Evolutionary conservation across 2,888 invertebrate genomes (phyloP).

Genomic region (Drosophila planitibia): DNA sequence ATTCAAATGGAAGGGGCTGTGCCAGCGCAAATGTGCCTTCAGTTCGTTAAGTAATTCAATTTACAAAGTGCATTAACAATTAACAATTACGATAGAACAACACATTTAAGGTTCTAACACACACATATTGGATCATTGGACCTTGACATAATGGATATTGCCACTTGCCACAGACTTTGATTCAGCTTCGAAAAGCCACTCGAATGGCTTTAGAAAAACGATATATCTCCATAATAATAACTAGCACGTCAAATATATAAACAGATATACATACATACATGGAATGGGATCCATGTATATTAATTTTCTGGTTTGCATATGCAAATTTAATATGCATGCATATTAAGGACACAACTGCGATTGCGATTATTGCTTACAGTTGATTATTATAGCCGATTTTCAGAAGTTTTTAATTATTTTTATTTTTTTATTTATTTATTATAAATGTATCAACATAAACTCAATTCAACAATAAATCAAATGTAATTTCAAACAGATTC

Average conservation of each 20-base stretch:
- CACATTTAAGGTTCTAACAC: conserved; percentile 2
- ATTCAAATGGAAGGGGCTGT: conserved; percentile 26
- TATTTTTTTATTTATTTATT: not conserved
- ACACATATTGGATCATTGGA: conserved; percentile 55
- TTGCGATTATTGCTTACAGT: not conserved
- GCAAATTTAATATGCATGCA: not conserved
- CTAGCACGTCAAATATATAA: not conserved
- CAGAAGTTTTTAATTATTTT: too few species aligned
- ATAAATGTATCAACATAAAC: not conserved
- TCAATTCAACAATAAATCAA: not conserved
- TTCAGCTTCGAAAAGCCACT: conserved; percentile 16
- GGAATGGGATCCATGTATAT: not conserved
- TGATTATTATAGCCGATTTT: not conserved
- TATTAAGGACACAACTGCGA: not conserved
- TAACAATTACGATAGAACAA: conserved; percentile 33
- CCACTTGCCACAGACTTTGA: conserved; percentile 32
- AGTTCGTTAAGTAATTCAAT: conserved; percentile 57
- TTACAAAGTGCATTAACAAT: conserved; percentile 48
- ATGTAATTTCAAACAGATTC: not conserved
- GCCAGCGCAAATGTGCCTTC: conserved; percentile 42
- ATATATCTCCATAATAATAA: not conserved
- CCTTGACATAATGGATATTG: conserved; percentile 45
- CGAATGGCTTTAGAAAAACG: conserved; percentile 2
- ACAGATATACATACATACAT: not conserved
- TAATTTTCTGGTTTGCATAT: not conserved